Evolutionary conservation across 2,113 vertebrate genomes (phyloP), one percentile per base, ranked within the genome.

Genomic region (Zosterops japonicus): DNA sequence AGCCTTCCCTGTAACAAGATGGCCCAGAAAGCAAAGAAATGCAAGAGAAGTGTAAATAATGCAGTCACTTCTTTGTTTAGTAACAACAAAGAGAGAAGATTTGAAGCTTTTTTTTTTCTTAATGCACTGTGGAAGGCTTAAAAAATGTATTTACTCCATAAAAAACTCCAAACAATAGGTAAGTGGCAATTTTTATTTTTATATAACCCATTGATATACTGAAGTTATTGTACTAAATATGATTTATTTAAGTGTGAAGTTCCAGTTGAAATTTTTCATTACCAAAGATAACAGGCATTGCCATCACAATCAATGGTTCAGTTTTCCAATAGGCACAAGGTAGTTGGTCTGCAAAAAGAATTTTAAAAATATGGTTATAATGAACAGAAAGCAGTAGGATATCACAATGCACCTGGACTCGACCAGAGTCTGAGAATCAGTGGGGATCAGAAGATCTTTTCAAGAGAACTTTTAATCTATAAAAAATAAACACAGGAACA

Each of bases 121-220:
- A 64, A 49, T 36, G 27, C 3, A n/a, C 11, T 31, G 3, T 57
- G 5, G 7, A 50, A 22, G 7, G 4, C n/a, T 56, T 25, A 0
- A 50, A 29, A 92, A 76, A 89, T 46, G 3, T n/a, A 81, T 61
- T 56, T 31, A 2, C 6, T 67, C 6, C 50, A 27, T 12, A 14
- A 33, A 39, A 39, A 35, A 7, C 0, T 8, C 6, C 35, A n/a
- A 61, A 55, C 3, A 59, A 49, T 3, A 71, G 1, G 5, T 4
- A 65, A 79, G 41, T 41, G 14, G 2, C 3, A 36, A 14, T 22
- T 53, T 13, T 17, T 13, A 17, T 35, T 63, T 11, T 20, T 35
- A 27, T 24, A 44, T 28, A 77, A 52, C 8, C 10, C 5, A 49
- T 28, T 22, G 15, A 1, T 33, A 29, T 29, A 17, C 8, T 28